These are phyloP conservation scores for Dilophus febrilis DNA, from an alignment of 2,888 invertebrate species.

Conservation along the genomic window DNA sequence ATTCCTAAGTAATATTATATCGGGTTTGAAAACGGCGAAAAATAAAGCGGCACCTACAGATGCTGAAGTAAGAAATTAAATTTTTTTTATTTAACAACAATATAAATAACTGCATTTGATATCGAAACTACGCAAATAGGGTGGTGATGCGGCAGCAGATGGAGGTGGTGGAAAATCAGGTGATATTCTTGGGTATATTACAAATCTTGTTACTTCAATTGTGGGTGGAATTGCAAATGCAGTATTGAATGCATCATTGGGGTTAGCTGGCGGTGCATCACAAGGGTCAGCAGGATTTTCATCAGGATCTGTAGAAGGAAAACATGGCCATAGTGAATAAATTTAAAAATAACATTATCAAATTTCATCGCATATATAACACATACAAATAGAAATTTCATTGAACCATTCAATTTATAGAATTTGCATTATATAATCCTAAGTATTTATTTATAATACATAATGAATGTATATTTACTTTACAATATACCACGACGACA, in stretches of 20 bases:
- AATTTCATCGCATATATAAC: too few species aligned
- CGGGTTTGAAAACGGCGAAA: constrained; percentile 22
- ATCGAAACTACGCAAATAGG: too few species aligned
- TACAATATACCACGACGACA: too few species aligned
- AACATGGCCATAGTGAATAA: not conserved
- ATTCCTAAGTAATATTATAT: constrained; percentile 22
- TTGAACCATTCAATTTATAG: too few species aligned
- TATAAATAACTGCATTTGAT: too few species aligned
- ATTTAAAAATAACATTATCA: too few species aligned
- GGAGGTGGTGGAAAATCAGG: constrained; percentile 13
- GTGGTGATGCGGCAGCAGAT: not conserved
- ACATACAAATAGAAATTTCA: too few species aligned
- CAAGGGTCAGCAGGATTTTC: constrained; percentile 20
- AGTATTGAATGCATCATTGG: constrained; percentile 23
- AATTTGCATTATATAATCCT: too few species aligned
- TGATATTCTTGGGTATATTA: constrained; percentile 24
- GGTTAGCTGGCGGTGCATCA: constrained; percentile 25
- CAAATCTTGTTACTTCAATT: constrained; percentile 23
- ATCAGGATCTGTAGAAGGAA: constrained; percentile 12
- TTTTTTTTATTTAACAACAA: too few species aligned
- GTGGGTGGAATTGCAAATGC: constrained; percentile 24
- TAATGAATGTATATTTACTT: too few species aligned
- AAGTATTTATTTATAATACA: too few species aligned
- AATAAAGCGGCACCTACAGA: constrained; percentile 13
- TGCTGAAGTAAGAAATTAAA: too few species aligned